These are phyloP conservation scores for Sinosuthora webbiana DNA, from an alignment of 2,113 vertebrate genomes.

Conservation along the genomic window DNA sequence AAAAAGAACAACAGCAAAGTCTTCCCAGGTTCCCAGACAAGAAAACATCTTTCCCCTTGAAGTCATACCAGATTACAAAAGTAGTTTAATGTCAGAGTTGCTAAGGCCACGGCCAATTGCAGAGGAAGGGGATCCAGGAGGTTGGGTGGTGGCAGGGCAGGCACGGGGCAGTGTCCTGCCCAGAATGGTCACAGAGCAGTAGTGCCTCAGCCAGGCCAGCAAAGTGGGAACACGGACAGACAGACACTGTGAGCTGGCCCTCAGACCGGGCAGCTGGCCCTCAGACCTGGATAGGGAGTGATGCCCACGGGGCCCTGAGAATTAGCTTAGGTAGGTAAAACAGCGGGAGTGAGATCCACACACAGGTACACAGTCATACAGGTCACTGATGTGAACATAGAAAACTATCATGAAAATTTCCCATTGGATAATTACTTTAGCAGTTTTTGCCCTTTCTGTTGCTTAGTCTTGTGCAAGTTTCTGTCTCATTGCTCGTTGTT, in stretches of 20 bases:
- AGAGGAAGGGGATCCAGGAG: neutral
- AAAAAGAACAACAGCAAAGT: neutral
- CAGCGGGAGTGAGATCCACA: neutral
- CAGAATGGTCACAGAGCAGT: accelerated
- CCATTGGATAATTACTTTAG: neutral
- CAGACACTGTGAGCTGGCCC: accelerated
- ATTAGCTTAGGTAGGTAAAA: neutral
- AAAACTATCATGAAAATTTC: neutral
- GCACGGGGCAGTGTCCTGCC: neutral
- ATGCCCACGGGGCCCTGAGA: neutral
- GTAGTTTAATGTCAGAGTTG: neutral
- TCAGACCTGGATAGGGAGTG: neutral
- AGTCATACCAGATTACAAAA: neutral
- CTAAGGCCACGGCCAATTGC: neutral
- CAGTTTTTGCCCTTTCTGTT: neutral
- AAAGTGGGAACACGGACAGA: neutral
- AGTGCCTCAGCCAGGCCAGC: neutral
- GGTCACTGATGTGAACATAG: too few species aligned
- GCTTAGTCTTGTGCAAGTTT: neutral
- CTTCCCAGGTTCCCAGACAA: neutral
- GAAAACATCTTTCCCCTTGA: neutral
- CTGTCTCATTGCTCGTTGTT: neutral
- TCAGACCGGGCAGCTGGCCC: neutral
- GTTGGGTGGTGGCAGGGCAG: neutral
- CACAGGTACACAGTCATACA: neutral